Evolutionary conservation across 1,140 invertebrate species (phyloP), one percentile per base, ranked within the genome.

Genomic region (Brachionus manjavacas): DNA sequence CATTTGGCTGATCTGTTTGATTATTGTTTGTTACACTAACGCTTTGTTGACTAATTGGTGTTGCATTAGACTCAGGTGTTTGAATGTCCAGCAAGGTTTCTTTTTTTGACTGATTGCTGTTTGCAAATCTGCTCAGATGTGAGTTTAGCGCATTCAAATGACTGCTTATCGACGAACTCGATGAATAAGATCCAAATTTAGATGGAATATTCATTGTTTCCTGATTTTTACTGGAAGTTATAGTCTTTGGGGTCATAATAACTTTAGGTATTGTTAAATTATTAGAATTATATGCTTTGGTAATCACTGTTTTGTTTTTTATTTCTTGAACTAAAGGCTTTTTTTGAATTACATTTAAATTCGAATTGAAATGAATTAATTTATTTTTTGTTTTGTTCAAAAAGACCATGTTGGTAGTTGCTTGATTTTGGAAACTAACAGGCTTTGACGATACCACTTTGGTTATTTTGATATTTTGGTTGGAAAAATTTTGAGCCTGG

Each of bases 381-480:
- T 76, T 76, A 49, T 76, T 76, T 49, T 76, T 76, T 49, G 72
- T 76, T 16, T 76, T 76, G 41, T 74, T 74, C 35, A 41, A 74
- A 74, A 25, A 76, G 25, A 76, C 41, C 16, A 76, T 35, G 49
- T 76, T 76, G 20, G 25, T 28, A 25, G 41, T 76, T 20, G 25
- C 14, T 25, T 25, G 12, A 74, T 74, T 74, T 14, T 35, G 20
- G 20, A 46, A 49, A 49, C 49, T 49, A n/a, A 49, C 25, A 52
- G 72, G 72, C 25, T 35, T 76, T 14, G 72, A 76, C 6, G 72
- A 49, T 14, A 76, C 72, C 16, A 76, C 72, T 76, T 76, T 76
- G 31, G 72, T 76, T 76, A 76, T 76, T 46, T 76, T 76, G 23
- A 76, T 76, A 52, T 76, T 76, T 25, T 70, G 25, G 12, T 12